Evolutionary conservation across 2,113 vertebrate species (phyloP).

Genomic region (Protobothrops flavoviridis): DNA sequence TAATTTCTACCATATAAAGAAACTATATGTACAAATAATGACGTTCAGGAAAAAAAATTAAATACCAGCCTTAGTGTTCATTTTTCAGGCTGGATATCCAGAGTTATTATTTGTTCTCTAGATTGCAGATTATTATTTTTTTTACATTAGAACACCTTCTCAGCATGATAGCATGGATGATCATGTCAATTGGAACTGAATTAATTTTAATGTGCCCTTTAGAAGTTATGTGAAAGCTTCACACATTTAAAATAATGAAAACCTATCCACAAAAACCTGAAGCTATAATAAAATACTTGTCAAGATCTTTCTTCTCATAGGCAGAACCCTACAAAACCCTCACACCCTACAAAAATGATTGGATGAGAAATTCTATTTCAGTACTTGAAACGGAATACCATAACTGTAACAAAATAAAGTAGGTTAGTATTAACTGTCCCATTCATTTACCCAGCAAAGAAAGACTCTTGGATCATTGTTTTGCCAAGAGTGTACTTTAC

Average conservation of each 20-base stretch:
- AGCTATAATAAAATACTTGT: background rate
- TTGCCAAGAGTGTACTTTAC: background rate
- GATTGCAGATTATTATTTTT: background rate
- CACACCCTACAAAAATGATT: background rate
- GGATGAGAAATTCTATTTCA: background rate
- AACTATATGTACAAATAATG: background rate
- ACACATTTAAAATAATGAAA: background rate
- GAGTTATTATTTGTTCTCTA: background rate
- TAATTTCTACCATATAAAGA: background rate
- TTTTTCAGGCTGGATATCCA: background rate
- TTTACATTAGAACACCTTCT: background rate
- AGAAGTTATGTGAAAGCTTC: background rate
- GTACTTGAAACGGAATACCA: background rate
- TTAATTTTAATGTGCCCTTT: background rate
- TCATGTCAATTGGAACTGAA: background rate
- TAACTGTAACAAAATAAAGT: background rate
- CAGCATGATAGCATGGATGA: background rate
- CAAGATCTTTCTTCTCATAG: background rate
- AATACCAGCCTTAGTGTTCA: background rate
- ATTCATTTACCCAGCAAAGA: background rate
- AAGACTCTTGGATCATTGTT: too few relatives aligned
- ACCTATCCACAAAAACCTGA: background rate
- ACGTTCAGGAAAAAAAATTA: background rate
- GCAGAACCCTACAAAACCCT: background rate
- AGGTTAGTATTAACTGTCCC: background rate